Evolutionary conservation across 2,888 invertebrate genomes (phyloP).

Genomic region (Desoria tigrina): DNA sequence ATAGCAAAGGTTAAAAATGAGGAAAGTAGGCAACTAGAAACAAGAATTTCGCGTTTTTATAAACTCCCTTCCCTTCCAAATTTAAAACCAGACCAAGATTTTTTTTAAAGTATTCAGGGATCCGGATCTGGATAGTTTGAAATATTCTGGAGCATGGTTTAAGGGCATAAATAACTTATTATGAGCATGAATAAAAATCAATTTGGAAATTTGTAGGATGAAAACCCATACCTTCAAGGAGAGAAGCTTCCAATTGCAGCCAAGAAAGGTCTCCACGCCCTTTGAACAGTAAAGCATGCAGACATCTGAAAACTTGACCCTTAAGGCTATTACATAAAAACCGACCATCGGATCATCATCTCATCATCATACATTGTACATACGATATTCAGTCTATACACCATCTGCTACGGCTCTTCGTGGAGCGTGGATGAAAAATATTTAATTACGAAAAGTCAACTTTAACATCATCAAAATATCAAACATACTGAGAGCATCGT

Average conservation of each 20-base stretch:
- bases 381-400: too few relatives aligned
- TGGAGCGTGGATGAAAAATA: not conserved
- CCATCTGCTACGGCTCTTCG: conserved; percentile 4
- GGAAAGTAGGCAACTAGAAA: too few relatives aligned
- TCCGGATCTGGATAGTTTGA: too few relatives aligned
- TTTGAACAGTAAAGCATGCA: conserved; percentile 14
- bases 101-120: too few relatives aligned
- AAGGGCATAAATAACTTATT: not conserved
- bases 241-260: conserved; percentile 88
- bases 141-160: not conserved
- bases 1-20: too few relatives aligned
- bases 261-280: conserved; percentile 79
- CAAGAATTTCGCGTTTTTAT: too few relatives aligned
- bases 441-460: conserved; percentile 11
- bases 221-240: conserved; percentile 81
- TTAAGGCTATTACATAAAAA: not conserved
- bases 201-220: conserved; percentile 59
- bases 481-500: too few relatives aligned
- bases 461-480: not conserved
- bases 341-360: not conserved
- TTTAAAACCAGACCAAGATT: too few relatives aligned
- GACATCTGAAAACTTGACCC: not conserved
- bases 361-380: too few relatives aligned
- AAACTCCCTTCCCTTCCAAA: too few relatives aligned
- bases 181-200: not conserved